Base-by-base conservation (phyloP, 2,888 invertebrate species). In the Cordylochernes scorpioides region DNA sequence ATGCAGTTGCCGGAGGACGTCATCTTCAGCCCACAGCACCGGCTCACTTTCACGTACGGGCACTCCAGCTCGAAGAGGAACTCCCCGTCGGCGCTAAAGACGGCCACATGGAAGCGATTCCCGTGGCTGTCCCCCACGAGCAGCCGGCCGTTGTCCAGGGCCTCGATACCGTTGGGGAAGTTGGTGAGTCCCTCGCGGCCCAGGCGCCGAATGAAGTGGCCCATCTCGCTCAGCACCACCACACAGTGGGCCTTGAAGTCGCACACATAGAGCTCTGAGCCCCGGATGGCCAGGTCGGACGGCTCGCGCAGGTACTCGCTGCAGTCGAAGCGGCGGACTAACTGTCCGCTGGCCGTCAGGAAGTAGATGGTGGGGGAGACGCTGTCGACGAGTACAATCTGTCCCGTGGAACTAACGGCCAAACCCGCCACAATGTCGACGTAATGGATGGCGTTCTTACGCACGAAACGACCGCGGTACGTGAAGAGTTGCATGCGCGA, bases 241-340 rank as follows among this genome's bases (percentile, higher is more conserved):
- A 88, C 86, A 55, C 86, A 86, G 58, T 88, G 88, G 29, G 86
- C 88, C 58, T 91, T 91, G 56, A 88, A 91, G 58, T 91, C 88
- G 56, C 88, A 91, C 35, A 91, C 82, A 57, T 78, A 91, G 40
- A 53, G 58, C 25, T 43, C 42, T 27, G 59, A 57, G 69, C 80
- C 80, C 57, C 72, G 73, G 48, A 88, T 80, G 39, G 86, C 86
- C 49, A 91, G 84, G 54, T 91, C 88, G 28, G 86, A 86, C 12
- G 88, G 88, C 54, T 91, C 91, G 43, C 84, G 64, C 88, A 91
- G 91, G 54, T 80, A 80, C 55, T 84, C 80, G 52, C 82, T 82
- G 59, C 88, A 88, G 56, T 91, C 86, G 52, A 91, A 88, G 88
- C 88, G 91, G 50, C 74, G 71, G 45, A 84, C 62, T 45, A 91